Evolutionary conservation across 2,797 vertebrate genomes (phyloP).

Genomic region (Acanthopagrus latus): DNA sequence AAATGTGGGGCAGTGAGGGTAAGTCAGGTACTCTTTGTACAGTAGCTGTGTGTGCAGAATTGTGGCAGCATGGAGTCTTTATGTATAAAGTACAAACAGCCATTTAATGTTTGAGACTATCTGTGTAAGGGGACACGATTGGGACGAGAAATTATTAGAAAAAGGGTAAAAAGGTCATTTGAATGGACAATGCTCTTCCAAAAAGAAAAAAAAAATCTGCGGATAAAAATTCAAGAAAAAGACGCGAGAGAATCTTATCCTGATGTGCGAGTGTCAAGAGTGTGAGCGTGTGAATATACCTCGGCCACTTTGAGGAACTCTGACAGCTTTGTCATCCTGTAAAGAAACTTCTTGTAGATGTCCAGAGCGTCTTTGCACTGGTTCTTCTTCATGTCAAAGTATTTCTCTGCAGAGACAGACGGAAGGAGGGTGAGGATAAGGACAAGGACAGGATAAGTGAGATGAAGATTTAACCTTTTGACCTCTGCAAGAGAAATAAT

Average conservation of each 20-base stretch:
- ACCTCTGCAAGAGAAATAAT: no score
- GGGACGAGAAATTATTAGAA: neutral
- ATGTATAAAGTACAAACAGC: neutral
- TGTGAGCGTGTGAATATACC: conserved; percentile 79
- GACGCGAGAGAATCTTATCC: neutral
- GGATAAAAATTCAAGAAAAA: neutral
- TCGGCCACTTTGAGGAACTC: conserved; percentile 97
- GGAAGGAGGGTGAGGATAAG: neutral
- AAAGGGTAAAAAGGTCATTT: neutral
- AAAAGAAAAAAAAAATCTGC: neutral
- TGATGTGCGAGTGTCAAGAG: neutral
- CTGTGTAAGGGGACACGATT: neutral
- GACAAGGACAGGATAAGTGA: neutral
- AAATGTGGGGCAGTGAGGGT: conserved; percentile 56
- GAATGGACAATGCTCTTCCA: neutral
- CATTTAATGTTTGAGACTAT: neutral
- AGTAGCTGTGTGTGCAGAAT: conserved; percentile 25
- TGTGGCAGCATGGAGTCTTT: neutral
- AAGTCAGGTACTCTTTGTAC: conserved; percentile 6
- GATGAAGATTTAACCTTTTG: neutral
- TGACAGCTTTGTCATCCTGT: conserved; percentile 93
- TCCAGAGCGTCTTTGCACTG: conserved; percentile 97
- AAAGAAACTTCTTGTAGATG: conserved; percentile 97
- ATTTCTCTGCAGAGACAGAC: conserved; percentile 87
- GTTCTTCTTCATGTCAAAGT: conserved; percentile 97